Conservation (phyloP, 2,113 vertebrate genomes). For the Paralichthys olivaceus region DNA sequence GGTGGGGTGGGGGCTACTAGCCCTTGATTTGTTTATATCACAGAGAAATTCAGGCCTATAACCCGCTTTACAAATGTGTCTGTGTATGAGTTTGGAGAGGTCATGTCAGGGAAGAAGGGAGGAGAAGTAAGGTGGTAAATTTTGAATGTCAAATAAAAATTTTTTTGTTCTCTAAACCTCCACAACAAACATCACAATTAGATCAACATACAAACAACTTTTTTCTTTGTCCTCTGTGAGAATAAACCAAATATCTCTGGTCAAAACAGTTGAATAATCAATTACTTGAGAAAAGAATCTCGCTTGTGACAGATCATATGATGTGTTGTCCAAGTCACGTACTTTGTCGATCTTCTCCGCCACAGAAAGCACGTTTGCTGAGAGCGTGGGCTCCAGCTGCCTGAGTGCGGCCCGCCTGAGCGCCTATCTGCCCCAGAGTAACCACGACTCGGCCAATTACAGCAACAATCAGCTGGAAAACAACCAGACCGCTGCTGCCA, state of each 20-base stretch:
- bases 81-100: background rate
- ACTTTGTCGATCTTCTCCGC: conserved; percentile 43
- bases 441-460: conserved; percentile 97
- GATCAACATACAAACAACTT: no score
- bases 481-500: conserved; percentile 93
- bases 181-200: background rate
- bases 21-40: conserved; percentile 52
- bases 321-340: background rate
- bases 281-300: background rate
- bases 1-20: conserved; percentile 40
- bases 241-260: background rate
- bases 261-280: background rate
- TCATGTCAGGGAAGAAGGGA: background rate
- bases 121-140: background rate
- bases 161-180: conserved; percentile 23
- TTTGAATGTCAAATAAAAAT: conserved; percentile 18
- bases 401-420: conserved; percentile 91
- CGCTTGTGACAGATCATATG: background rate
- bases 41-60: conserved; percentile 23
- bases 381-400: conserved; percentile 91
- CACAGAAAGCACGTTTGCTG: conserved; percentile 94
- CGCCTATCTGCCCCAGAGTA: conserved; percentile 94
- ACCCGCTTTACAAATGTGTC: background rate
- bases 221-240: background rate
- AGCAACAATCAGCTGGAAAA: conserved; percentile 98